Evolutionary conservation across 2,113 vertebrate genomes (phyloP), one percentile per base, ranked within the genome.

Genomic region (Syngnathus floridae): DNA sequence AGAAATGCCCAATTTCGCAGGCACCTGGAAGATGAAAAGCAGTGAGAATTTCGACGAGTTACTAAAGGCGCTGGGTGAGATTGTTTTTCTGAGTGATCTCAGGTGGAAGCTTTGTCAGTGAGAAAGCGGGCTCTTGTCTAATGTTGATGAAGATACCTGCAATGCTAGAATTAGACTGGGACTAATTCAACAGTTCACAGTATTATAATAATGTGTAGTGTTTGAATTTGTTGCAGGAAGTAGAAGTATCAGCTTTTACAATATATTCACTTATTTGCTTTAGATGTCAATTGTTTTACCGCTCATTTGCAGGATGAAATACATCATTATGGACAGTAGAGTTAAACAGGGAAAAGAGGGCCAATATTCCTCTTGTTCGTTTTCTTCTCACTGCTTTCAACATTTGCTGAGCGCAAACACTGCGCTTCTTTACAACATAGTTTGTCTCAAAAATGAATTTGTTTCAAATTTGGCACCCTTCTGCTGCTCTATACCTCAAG

Each of bases 21-120:
- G 94, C 48, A 93, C 78, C 82, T 95, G 94, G 94, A 95, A 94
- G 86, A 95, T 95, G 94, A 88, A 75, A 71, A 93, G 89, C 92
- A 95, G 94, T 68, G 92, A 94, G 87, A 92, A 95, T 84, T 95
- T 95, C 21, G 94, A 95, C 43, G 93, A 95, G 51, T 86, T 96
- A 3, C 93, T 98, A 22, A 96, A 95, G 90, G 93, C 93, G 0
- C 85, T 98, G 72, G 95, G 95, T 96, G 88, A 91, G 90, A 17
- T 76, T 21, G 7, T 36, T 74, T 56, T 63, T 70, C 8, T 62
- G 21, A 71, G 8, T 54, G 21, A 4, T 31, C 58, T 69, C 65
- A 6, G 45, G 26, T 54, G 46, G 62, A 52, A 68, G 14, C 52
- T 31, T 55, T 55, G 52, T 55, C 14, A 31, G 22, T 55, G 31